phyloP scores from a whole-genome alignment of 2,888 invertebrate species.

The Agrenia bidenticulata region DNA sequence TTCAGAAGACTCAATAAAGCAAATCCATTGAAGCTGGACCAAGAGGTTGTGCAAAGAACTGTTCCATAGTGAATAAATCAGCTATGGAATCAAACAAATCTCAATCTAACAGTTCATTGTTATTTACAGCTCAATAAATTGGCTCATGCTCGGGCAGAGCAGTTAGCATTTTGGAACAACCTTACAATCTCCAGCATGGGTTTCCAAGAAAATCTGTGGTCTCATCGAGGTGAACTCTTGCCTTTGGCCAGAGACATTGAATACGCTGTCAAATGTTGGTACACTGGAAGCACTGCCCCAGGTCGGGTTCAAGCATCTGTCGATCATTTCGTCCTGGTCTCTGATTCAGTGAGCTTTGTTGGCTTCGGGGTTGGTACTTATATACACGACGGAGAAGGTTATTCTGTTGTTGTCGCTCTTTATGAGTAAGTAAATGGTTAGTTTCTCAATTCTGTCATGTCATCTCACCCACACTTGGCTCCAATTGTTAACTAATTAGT shows the following conservation, averaged over 20 bases:
- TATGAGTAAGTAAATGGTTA: constrained; percentile 20
- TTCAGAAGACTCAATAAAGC: constrained; percentile 25
- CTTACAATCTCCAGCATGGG: constrained; percentile 31
- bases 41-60: too few relatives aligned
- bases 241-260: constrained; percentile 38
- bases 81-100: too few relatives aligned
- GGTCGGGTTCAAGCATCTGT: constrained; percentile 29
- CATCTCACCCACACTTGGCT: too few relatives aligned
- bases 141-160: constrained; percentile 46
- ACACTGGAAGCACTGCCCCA: constrained; percentile 40
- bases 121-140: constrained; percentile 45
- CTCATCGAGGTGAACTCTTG: constrained; percentile 37
- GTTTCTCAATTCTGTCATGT: too few relatives aligned
- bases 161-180: constrained; percentile 27
- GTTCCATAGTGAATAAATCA: too few relatives aligned
- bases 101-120: too few relatives aligned
- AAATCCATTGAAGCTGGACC: constrained; percentile 27
- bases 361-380: constrained; percentile 42
- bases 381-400: constrained; percentile 27
- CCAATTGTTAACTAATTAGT: too few relatives aligned
- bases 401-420: constrained; percentile 35
- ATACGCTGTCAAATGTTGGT: constrained; percentile 46
- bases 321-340: constrained; percentile 21
- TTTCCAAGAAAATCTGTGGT: constrained; percentile 40
- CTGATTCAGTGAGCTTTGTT: constrained; percentile 25